Conservation (phyloP, 2,797 vertebrate genomes). For the Lates japonicus region DNA sequence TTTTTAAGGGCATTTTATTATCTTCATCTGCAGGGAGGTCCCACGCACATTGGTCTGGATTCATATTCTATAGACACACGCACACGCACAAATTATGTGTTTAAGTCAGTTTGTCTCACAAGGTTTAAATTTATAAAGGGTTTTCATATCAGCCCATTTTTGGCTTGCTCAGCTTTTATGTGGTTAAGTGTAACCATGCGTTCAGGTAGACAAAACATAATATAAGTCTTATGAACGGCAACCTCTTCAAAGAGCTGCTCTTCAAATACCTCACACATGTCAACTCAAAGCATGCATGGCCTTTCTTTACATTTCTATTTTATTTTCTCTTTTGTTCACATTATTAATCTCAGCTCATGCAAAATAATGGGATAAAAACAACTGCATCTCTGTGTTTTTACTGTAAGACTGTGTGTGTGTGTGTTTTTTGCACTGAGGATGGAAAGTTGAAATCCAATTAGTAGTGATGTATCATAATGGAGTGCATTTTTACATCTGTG, state of each 20-base stretch:
- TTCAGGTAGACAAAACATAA: slow-evolving; percentile 56
- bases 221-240: slow-evolving; percentile 39
- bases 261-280: slow-evolving; percentile 42
- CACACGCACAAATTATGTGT: slow-evolving; percentile 4
- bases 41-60: background rate
- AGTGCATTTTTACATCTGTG: slow-evolving; percentile 58
- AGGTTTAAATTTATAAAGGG: slow-evolving; percentile 48
- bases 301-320: slow-evolving; percentile 5
- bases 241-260: slow-evolving; percentile 32
- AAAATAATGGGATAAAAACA: slow-evolving; percentile 17
- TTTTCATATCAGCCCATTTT: slow-evolving; percentile 41
- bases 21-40: slow-evolving; percentile 1
- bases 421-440: slow-evolving; percentile 15
- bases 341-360: background rate
- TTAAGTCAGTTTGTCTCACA: slow-evolving; percentile 21
- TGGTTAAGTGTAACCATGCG: slow-evolving; percentile 23
- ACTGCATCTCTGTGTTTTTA: slow-evolving; percentile 20
- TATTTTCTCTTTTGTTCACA: background rate
- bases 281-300: background rate
- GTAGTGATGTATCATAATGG: slow-evolving; percentile 55
- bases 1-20: background rate
- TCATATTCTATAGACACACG: background rate
- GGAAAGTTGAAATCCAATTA: slow-evolving; percentile 49
- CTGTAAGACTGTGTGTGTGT: slow-evolving; percentile 30
- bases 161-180: slow-evolving; percentile 42